Base-by-base conservation (phyloP, 2,797 vertebrate species). In the Notamacropus eugenii region DNA sequence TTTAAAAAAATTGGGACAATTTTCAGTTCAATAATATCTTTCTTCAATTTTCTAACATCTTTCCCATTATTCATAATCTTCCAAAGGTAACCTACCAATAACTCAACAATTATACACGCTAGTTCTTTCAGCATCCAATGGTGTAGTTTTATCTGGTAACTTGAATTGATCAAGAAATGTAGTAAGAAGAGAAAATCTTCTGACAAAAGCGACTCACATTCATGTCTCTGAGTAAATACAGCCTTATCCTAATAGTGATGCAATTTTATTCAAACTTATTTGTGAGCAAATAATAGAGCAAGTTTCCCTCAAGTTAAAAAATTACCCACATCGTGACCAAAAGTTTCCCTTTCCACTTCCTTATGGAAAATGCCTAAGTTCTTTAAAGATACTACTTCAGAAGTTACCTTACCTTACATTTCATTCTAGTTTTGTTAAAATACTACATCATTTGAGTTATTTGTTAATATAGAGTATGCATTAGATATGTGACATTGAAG, bases 201-300 rank as follows among this genome's bases (percentile, higher is more conserved):
- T 46, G 74, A 46, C n/a, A 0, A 40, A 94, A 13, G n/a, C 5
- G 40, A 22, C 8, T 54, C 55, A 87, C 56, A 31, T 2, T 54
- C 54, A 13, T 16, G 56, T 9, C 22, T 94, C 74, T 62, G 57
- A 93, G 59, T 52, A 55, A 74, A 90, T 46, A 58, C 28, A 94
- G 93, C 55, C 57, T 96, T 74, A 54, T 93, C 55, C 91, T 95
- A 55, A 57, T 59, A 0, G 11, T 55, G 57, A 93, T 52, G 8
- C 1, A 91, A 91, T 91, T 46, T 90, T 55, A 2, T 2, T 2
- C 29, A 90, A 82, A 93, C 27, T 91, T 24, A 90, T 11, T 82
- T 92, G 27, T 16, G 52, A 50, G 9, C 9, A 46, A 54, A 27
- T 62, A 34, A 54, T 91, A 46, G 31, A 54, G 55, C 90, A 82